A percentile compares a stretch with the other conserved stretches of the same genome.
These are phyloP conservation scores for Astropecten irregularis DNA, from an alignment of 53 echinoderm and acorn worm species.

Conservation along the genomic window DNA sequence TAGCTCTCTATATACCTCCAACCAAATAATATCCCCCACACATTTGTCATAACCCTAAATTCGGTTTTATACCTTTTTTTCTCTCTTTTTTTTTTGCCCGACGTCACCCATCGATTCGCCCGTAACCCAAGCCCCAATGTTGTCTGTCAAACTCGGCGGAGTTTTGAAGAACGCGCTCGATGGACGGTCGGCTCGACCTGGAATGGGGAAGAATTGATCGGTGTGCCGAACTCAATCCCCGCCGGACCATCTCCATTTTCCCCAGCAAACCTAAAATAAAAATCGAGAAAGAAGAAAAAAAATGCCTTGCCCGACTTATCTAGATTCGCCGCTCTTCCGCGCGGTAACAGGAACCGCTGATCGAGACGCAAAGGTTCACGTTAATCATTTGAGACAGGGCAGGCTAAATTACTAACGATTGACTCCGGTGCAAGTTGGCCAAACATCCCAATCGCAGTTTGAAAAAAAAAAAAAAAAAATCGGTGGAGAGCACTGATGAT, in stretches of 20 bases:
- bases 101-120: conserved; percentile 45
- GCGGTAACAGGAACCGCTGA: conserved; percentile 38
- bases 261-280: not conserved
- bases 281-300: not conserved
- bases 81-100: too few species aligned
- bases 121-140: conserved; percentile 53
- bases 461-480: too few species aligned
- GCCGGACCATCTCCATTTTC: conserved; percentile 48
- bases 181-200: conserved; percentile 33
- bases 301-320: conserved; percentile 51
- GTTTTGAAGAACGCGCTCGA: conserved; percentile 50
- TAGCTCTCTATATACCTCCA: not conserved
- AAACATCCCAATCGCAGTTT: conserved; percentile 17
- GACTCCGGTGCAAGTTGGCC: conserved; percentile 8
- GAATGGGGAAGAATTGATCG: conserved; percentile 51
- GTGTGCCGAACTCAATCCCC: conserved; percentile 51
- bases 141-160: conserved; percentile 60
- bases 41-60: conserved; percentile 57
- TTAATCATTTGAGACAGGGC: conserved; percentile 52
- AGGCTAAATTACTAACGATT: conserved; percentile 60
- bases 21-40: not conserved
- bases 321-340: conserved; percentile 11
- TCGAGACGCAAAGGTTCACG: conserved; percentile 25
- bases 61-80: conserved; percentile 45
- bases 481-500: too few species aligned